Conservation (phyloP, 2,797 vertebrate genomes). For the Bucorvus abyssinicus region DNA sequence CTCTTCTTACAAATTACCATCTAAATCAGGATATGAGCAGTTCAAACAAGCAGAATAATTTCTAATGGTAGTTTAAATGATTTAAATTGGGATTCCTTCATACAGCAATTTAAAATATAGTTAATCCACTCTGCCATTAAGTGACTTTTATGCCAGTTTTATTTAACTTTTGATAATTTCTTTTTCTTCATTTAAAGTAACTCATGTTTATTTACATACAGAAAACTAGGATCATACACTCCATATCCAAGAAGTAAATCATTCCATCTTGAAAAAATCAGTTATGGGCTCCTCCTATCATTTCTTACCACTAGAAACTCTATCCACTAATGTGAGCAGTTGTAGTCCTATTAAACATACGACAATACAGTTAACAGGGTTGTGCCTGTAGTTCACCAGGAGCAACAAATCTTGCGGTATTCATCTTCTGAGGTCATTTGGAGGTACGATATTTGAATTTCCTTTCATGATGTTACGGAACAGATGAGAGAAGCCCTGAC, state of each 20-base stretch:
- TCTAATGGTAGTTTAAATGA: background rate
- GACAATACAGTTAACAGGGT: background rate
- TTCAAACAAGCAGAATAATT: background rate
- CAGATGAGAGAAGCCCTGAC: background rate
- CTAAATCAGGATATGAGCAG: background rate
- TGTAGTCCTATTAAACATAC: background rate
- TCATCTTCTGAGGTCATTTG: background rate
- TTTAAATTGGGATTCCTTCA: background rate
- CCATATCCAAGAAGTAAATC: background rate
- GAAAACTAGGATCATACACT: background rate
- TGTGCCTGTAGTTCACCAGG: background rate
- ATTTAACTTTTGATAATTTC: background rate
- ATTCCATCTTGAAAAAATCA: background rate
- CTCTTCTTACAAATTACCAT: background rate
- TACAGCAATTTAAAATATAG: background rate
- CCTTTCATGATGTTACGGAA: constrained; percentile 39
- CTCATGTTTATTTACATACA: background rate
- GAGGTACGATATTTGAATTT: constrained; percentile 11
- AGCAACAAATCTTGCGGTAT: background rate
- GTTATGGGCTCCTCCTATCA: background rate
- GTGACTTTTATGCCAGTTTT: background rate
- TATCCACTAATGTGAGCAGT: background rate
- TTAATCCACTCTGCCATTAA: background rate
- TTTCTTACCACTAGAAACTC: background rate
- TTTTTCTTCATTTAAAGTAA: background rate